Evolutionary conservation across 2,888 invertebrate genomes (phyloP), one percentile per base, ranked within the genome.

Genomic region (Nemapogon koenigi): DNA sequence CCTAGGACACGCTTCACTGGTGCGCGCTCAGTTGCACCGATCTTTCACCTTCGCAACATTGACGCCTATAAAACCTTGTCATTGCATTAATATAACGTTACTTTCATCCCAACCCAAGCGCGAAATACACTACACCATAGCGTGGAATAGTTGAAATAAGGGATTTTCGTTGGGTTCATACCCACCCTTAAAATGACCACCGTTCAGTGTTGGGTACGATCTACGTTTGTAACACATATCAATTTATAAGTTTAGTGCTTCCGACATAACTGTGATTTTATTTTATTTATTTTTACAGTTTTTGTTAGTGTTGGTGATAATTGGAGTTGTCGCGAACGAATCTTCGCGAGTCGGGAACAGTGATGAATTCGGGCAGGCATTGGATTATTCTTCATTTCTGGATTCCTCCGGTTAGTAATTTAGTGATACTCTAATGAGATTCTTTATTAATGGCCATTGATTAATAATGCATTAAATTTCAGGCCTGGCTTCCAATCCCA

Each of bases 301-400:
- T n/a, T 37, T 79, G 49, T 53, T 78, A 48, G 51, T 73, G 51
- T 69, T 61, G 65, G 59, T 71, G 54, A 55, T 70, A 54, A 67
- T 63, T 46, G 67, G 60, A 56, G 66, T 69, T 46, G 48, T 62
- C 46, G 52, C 61, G 42, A 57, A 49, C 46, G 64, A 66, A 32
- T 14, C 26, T 39, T 40, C 4, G 31, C 30, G n/a, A 37, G 31
- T 10, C 35, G 27, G 14, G 46, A 50, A 56, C 31, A 59, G 65
- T 43, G 59, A 60, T 46, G 81, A 76, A 47, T 81, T 78, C 49
- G 79, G 81, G 16, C 67, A 75, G 43, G 78, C 83, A 10, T 60
- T 81, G 52, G 83, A 83, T 57, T 84, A 83, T 51, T 67, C 71
- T 7, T 63, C 78, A n/a, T 66, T 83, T 50, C 81, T 83, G 45